A percentile compares a stretch with the other conserved stretches of the same genome.
Conservation (phyloP, 2,797 vertebrate species). For the Brotula barbata region DNA sequence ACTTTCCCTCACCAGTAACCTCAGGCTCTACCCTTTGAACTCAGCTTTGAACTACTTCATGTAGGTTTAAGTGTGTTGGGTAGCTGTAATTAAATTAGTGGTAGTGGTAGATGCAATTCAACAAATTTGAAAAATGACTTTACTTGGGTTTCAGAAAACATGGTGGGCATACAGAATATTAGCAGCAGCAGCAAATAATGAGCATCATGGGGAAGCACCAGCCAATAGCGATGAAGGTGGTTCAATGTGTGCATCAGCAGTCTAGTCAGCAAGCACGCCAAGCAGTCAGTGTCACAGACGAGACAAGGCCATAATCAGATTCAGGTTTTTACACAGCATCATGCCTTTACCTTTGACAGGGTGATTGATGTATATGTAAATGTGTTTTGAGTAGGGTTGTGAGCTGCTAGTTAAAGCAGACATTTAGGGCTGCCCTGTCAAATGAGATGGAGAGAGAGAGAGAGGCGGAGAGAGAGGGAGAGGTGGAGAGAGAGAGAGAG, state of each 20-base stretch:
- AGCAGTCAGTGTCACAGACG: constrained; percentile 73
- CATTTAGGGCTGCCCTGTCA: constrained; percentile 72
- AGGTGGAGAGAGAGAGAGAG: constrained; percentile 38
- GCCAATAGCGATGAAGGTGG: constrained; percentile 64
- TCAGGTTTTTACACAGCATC: constrained; percentile 76
- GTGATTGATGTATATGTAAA: constrained; percentile 81
- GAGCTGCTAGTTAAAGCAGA: constrained; percentile 79
- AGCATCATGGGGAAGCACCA: constrained; percentile 32
- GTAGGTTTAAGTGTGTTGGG: constrained; percentile 18
- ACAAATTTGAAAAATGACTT: neutral
- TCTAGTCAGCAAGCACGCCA: constrained; percentile 69
- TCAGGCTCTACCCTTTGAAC: constrained; percentile 57
- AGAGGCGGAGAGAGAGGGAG: constrained; percentile 26
- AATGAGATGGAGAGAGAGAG: constrained; percentile 36
- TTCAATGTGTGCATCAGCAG: constrained; percentile 73
- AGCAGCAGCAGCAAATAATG: constrained; percentile 38
- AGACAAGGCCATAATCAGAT: constrained; percentile 80
- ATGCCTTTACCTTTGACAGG: constrained; percentile 77
- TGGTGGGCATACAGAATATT: constrained; percentile 23
- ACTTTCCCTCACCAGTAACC: constrained; percentile 45
- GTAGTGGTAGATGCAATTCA: neutral
- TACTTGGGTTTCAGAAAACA: constrained; percentile 3
- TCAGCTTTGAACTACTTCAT: constrained; percentile 40
- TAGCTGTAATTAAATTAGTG: neutral
- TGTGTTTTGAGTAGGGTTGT: constrained; percentile 77